Base-by-base conservation (phyloP, 2,797 vertebrate species). In the Lepus townsendii region DNA sequence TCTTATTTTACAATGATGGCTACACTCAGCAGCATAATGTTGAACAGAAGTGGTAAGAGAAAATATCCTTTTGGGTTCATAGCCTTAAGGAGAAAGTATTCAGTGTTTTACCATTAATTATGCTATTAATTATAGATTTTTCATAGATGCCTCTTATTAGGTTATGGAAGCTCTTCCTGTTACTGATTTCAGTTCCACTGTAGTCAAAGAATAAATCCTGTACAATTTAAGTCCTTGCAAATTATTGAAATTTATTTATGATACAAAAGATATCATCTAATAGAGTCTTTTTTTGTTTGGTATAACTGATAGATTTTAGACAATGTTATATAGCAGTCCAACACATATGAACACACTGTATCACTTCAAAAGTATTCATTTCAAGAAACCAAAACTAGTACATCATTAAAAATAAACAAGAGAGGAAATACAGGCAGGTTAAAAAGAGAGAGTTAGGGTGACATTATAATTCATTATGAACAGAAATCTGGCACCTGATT, bases 171-270 rank as follows among this genome's bases (percentile, higher is more conserved):
- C 35, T 83, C 26, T 92, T 88, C 82, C 57, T 88, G 32, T 71
- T 78, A 92, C 11, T 85, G 72, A 87, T 82, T 96, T 94, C 42
- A 60, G 88, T 66, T 92, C 35, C 24, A 88, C 0, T 92, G 24
- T 68, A 57, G 63, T 73, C 50, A 93, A 26, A 96, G 13, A 93
- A 94, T 57, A 89, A 86, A 92, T 0, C 62, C 35, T 66, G 65
- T 83, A 94, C 69, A 12, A 91, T 84, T 95, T 76, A 92, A 92
- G 80, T 93, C 27, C 3, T 92, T 96, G 80, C 65, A 69, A 68
- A 83, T 82, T 47, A 47, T 47, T 47, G 8, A 47, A 47, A 47
- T 47, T 47, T 47, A 47, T 47, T 47, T 47, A 47, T 47, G 42
- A 47, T 47, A 47, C 42, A 47, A 1, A 47, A 47, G 42, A 47